These are phyloP conservation scores for Sceliomorpha sp. DNA, from an alignment of 2,888 invertebrate genomes.

Conservation along the genomic window DNA sequence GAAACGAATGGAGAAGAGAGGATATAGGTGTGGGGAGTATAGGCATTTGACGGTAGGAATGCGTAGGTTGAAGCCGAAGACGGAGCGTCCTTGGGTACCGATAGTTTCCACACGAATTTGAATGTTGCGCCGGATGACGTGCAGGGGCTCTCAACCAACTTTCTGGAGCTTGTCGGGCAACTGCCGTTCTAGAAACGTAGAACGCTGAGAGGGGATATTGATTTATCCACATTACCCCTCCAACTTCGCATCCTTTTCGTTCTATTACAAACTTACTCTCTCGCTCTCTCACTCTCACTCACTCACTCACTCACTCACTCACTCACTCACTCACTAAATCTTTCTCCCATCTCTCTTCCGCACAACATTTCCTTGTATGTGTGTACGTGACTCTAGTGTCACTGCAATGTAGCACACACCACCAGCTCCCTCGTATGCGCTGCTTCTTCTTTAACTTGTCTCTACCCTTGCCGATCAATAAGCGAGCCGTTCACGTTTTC, in stretches of 20 bases:
- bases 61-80: constrained; percentile 33
- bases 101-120: constrained; percentile 74
- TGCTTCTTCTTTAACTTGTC: constrained; percentile 20
- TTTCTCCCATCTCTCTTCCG: constrained; percentile 57
- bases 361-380: constrained; percentile 24
- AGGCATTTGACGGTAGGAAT: constrained; percentile 10
- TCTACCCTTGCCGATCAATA: constrained; percentile 65
- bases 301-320: constrained; percentile 15
- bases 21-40: constrained; percentile 12
- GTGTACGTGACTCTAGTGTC: constrained; percentile 5
- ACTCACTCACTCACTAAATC: constrained; percentile 23
- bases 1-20: constrained; percentile 1
- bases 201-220: constrained; percentile 67
- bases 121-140: constrained; percentile 62
- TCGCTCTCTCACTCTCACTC: constrained; percentile 45
- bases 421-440: constrained; percentile 16
- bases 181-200: constrained; percentile 56
- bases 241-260: constrained; percentile 49
- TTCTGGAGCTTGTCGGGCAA: no score
- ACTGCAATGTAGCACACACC: constrained; percentile 5
- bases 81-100: constrained; percentile 67
- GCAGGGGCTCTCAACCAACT: constrained; percentile 61
- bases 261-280: constrained; percentile 11
- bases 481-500: constrained; percentile 45
- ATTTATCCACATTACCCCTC: constrained; percentile 68